These are phyloP conservation scores for Tetranychus piercei DNA, from an alignment of 2,888 invertebrate species.

Conservation along the genomic window DNA sequence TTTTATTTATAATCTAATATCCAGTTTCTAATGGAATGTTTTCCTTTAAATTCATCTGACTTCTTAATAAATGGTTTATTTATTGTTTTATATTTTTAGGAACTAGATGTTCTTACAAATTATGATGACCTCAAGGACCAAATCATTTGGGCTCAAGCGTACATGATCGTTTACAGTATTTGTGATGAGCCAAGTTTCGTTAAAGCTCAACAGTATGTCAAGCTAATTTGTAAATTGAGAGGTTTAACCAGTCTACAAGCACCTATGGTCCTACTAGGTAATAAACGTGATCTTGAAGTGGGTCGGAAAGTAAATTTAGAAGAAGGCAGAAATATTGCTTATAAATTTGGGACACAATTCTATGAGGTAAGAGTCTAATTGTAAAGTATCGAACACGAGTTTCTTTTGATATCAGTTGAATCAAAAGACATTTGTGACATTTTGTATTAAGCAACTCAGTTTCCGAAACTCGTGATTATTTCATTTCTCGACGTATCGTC, in stretches of 20 bases:
- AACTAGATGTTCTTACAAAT: background rate
- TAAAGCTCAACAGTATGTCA: constrained; percentile 49
- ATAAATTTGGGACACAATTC: constrained; percentile 31
- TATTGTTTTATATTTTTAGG: background rate
- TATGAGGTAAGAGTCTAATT: constrained; percentile 23
- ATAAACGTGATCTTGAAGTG: constrained; percentile 50
- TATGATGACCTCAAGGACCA: constrained; percentile 29
- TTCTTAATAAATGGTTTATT: background rate
- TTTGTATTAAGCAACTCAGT: too few species aligned
- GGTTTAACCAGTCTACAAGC: constrained; percentile 32
- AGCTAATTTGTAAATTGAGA: constrained; percentile 48
- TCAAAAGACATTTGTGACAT: background rate
- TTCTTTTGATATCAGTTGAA: too few species aligned
- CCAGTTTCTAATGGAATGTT: too few species aligned
- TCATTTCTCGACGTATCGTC: background rate
- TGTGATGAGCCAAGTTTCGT: constrained; percentile 51
- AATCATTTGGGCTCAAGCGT: constrained; percentile 60
- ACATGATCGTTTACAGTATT: constrained; percentile 57
- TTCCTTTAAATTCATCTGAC: background rate
- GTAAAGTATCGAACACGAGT: too few species aligned
- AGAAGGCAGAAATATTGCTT: constrained; percentile 19
- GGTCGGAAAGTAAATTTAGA: constrained; percentile 32
- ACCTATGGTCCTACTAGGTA: constrained; percentile 54
- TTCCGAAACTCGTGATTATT: too few species aligned
- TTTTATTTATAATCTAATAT: too few species aligned